Percentiles rank a stretch among this genome's conserved stretches.
Conservation (phyloP, 2,797 vertebrate genomes). For the Enteromius unitaeniatus region DNA sequence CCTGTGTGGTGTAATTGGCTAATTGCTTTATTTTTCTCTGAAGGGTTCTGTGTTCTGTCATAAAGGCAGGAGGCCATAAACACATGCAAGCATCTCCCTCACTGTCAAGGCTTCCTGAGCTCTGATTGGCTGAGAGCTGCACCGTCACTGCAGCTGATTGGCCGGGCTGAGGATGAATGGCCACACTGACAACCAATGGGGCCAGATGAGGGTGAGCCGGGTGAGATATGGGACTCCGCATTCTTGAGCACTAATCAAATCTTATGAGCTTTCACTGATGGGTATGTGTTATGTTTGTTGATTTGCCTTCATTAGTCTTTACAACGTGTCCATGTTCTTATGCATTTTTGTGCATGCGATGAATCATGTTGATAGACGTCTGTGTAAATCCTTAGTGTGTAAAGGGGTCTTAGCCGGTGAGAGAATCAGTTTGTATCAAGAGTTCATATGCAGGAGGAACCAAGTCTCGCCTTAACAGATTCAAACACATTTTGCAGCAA, state of each 20-base stretch:
- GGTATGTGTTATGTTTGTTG: conserved; percentile 38
- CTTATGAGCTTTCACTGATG: conserved; percentile 62
- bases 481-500: conserved; percentile 14
- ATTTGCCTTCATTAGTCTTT: conserved; percentile 48
- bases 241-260: conserved; percentile 63
- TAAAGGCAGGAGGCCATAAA: conserved; percentile 76
- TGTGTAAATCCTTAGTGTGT: conserved; percentile 20
- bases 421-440: conserved; percentile 27
- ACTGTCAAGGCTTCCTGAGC: conserved; percentile 64
- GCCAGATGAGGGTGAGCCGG: conserved; percentile 77
- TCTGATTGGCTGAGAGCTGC: conserved; percentile 69
- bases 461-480: conserved; percentile 18
- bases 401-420: conserved; percentile 11
- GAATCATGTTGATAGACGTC: conserved; percentile 20
- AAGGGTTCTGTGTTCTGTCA: conserved; percentile 80
- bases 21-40: conserved; percentile 79
- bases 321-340: conserved; percentile 21
- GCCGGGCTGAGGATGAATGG: conserved; percentile 74
- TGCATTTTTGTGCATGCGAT: conserved; percentile 28
- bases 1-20: conserved; percentile 79
- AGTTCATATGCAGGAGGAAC: conserved; percentile 41
- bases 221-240: conserved; percentile 57
- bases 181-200: conserved; percentile 76
- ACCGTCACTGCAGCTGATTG: conserved; percentile 68
- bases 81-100: conserved; percentile 73